Base-by-base conservation (phyloP, 1,140 invertebrate genomes). In the Calliphora vicina region DNA sequence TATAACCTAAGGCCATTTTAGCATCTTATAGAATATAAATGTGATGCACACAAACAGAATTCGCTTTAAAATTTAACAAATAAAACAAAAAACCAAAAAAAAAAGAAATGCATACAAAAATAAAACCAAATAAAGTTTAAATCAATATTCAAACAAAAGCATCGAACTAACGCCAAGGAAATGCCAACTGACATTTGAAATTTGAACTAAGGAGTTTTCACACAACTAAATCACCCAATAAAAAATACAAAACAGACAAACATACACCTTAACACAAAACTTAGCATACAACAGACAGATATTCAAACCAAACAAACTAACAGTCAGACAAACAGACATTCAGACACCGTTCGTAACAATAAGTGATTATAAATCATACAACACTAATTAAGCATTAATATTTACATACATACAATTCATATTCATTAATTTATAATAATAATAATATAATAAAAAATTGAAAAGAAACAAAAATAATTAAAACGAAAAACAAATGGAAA, bases 281-380 rank as follows among this genome's bases (percentile, higher is more conserved):
- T 72, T 0, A 72, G 12, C 13, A 72, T 2, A 25, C 1, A 27
- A 13, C 67, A 72, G 20, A 25, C 12, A 45, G 23, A 17, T 9
- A 45, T n/a, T 29, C 2, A 76, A 76, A 27, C 2, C 8, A 29
- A 8, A 29, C 29, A 80, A 13, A 80, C n/a, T 15, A 50, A 80
- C 45, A 86, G 85, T 86, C 86, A 88, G 85, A 85, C 87, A 87
- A 86, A 88, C 88, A 23, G 20, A 67, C 57, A 23, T 67, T 23
- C 85, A 88, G 88, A 88, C 87, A 88, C 87, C 87, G 87, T 88
- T 88, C 86, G 87, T 88, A 88, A 88, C 87, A 88, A 88, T 88
- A 88, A 88, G 87, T 88, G 87, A 88, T 88, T 88, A 84, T 88
- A 88, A 88, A 88, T 88, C 87, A 88, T 88, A 45, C 42, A 76